Evolutionary conservation across 2,113 vertebrate genomes (phyloP).

Genomic region (Trematomus loennbergii): DNA sequence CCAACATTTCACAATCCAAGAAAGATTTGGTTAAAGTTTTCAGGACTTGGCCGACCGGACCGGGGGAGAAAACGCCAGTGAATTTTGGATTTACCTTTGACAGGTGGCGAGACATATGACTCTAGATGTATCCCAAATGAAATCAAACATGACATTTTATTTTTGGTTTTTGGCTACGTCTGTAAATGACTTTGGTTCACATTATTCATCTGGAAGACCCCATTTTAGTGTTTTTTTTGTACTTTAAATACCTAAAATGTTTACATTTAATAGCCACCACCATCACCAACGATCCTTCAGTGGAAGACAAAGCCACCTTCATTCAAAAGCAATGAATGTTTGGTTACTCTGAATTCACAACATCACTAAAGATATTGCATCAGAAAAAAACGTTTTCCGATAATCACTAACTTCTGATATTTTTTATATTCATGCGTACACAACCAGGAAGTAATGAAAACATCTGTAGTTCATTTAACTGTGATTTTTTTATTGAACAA

Average conservation of each 20-base stretch:
- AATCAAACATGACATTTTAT: conserved; percentile 44
- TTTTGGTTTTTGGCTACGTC: conserved; percentile 10
- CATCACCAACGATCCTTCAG: background rate
- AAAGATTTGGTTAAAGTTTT: conserved; percentile 11
- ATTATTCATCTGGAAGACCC: conserved; percentile 12
- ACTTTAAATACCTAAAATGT: background rate
- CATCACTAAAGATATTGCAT: background rate
- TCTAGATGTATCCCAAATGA: conserved; percentile 8
- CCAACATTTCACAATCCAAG: conserved; percentile 1
- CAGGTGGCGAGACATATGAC: conserved; percentile 36
- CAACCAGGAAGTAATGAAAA: background rate
- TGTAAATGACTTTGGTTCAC: background rate
- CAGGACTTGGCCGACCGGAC: conserved; percentile 3
- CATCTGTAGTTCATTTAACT: background rate
- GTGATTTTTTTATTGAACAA: conserved; percentile 19
- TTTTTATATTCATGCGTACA: background rate
- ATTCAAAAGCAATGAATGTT: background rate
- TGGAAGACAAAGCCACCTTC: no score
- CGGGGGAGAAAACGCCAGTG: background rate
- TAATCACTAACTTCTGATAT: background rate
- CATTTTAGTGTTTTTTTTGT: background rate
- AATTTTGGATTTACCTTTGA: conserved; percentile 34
- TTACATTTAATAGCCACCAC: background rate
- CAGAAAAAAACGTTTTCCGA: background rate
- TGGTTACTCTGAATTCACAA: background rate